Percentiles rank a stretch among this genome's conserved stretches.
Conservation (phyloP, 2,888 invertebrate genomes). For the Enchytraeus crypticus region DNA sequence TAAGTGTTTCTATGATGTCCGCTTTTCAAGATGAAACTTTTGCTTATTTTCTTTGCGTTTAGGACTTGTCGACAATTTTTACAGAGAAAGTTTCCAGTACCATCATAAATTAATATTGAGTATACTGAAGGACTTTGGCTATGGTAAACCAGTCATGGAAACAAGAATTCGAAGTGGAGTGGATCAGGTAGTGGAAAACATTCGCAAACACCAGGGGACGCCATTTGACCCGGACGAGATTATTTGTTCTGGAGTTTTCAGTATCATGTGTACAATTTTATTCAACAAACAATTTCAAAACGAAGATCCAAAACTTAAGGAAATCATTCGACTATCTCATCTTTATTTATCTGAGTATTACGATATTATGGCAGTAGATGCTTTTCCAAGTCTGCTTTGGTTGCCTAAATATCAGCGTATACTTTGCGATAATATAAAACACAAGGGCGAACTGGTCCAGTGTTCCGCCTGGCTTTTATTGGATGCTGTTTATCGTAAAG, state of each 20-base stretch:
- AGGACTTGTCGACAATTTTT: constrained; percentile 4
- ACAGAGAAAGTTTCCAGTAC: constrained; percentile 7
- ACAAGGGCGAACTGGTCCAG: neutral
- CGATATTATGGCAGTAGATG: neutral
- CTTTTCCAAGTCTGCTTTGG: neutral
- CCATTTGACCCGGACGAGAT: neutral
- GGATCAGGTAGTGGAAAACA: neutral
- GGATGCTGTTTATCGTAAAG: neutral
- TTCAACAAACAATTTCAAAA: neutral
- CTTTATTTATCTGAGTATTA: neutral
- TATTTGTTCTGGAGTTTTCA: neutral
- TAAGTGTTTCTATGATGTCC: no score
- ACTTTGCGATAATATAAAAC: neutral
- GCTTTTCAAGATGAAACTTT: no score
- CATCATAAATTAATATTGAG: constrained; percentile 7
- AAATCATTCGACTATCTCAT: neutral
- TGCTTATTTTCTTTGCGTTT: no score
- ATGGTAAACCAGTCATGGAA: constrained; percentile 8
- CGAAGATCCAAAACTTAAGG: neutral
- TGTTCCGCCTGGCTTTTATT: no score
- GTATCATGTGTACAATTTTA: neutral
- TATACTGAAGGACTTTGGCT: constrained; percentile 11
- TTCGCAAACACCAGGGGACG: neutral
- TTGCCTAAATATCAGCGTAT: neutral
- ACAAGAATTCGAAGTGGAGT: constrained; percentile 5